Percentiles rank a stretch among this genome's conserved stretches.
phyloP scores from a whole-genome alignment of 92 coral and sea anemone genomes.

The Diadumene lineata region DNA sequence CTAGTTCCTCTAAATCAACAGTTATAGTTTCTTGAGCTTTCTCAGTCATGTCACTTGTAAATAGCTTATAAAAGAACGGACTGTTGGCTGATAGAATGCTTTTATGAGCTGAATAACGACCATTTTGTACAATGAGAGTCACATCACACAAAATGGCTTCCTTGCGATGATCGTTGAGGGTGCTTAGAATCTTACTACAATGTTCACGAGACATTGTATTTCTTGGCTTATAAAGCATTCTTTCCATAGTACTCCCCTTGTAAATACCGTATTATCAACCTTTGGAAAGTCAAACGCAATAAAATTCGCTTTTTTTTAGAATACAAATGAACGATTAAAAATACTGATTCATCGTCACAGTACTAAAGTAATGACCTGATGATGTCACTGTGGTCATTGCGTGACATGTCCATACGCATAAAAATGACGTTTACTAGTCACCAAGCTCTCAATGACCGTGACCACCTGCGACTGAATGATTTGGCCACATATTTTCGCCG shows the following conservation, averaged over 20 bases:
- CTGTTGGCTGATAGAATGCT: slow-evolving; percentile 83
- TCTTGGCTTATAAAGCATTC: background rate
- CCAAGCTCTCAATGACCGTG: background rate
- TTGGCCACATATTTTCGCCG: background rate
- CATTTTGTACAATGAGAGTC: slow-evolving; percentile 47
- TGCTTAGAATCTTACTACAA: slow-evolving; percentile 53
- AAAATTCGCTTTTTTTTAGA: background rate
- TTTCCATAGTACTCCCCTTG: slow-evolving; percentile 5
- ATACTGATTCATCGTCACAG: background rate
- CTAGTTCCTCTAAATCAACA: slow-evolving; percentile 49
- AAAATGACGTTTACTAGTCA: background rate
- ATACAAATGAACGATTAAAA: background rate
- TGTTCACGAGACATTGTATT: slow-evolving; percentile 30
- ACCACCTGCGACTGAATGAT: background rate
- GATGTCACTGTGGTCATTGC: slow-evolving; percentile 15
- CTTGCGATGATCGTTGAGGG: slow-evolving; percentile 67
- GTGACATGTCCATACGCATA: background rate
- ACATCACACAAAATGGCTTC: slow-evolving; percentile 77
- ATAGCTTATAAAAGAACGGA: slow-evolving; percentile 71
- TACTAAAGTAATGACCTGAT: background rate
- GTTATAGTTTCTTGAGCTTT: slow-evolving; percentile 57
- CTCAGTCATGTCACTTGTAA: slow-evolving; percentile 79
- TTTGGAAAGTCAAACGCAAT: background rate
- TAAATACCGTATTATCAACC: background rate
- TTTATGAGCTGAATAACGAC: slow-evolving; percentile 64